Percentiles rank a stretch among this genome's conserved stretches.
phyloP scores from a whole-genome alignment of 2,113 vertebrate species.

The Zeus faber region DNA sequence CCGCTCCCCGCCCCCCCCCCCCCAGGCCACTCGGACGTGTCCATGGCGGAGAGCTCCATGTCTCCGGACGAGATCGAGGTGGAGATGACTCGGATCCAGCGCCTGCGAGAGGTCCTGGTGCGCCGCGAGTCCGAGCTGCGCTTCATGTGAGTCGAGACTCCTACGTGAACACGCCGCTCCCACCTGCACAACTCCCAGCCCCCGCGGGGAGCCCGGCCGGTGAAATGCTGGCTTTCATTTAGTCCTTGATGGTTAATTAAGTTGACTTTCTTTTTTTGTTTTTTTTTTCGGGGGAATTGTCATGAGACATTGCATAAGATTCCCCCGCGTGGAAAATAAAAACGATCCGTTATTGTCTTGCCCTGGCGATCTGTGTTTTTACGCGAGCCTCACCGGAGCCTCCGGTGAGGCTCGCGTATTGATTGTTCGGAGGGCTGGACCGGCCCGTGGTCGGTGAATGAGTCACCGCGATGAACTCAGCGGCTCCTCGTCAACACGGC shows the following conservation, averaged over 20 bases:
- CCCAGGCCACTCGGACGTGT: constrained; percentile 89
- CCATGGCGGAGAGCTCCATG: constrained; percentile 95
- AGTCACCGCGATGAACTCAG: constrained; percentile 35
- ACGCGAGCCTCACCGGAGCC: too few species aligned
- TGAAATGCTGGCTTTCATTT: too few species aligned
- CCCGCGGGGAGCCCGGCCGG: too few species aligned
- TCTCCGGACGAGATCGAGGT: constrained; percentile 95
- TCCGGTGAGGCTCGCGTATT: constrained; percentile 25
- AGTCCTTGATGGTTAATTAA: too few species aligned
- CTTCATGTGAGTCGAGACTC: constrained; percentile 90
- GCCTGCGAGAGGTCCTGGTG: constrained; percentile 94
- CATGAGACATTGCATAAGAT: too few species aligned
- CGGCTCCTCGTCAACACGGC: constrained; percentile 19
- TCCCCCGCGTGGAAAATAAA: too few species aligned
- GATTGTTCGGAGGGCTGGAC: constrained; percentile 30
- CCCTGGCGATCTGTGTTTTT: too few species aligned
- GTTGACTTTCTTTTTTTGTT: too few species aligned
- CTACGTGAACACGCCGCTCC: not conserved
- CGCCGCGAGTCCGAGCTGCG: constrained; percentile 95
- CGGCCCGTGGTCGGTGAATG: constrained; percentile 23
- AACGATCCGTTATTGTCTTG: too few species aligned
- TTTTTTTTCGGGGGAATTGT: too few species aligned
- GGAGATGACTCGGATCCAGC: constrained; percentile 96
- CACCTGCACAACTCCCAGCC: too few species aligned
- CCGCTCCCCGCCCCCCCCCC: constrained; percentile 8